Evolutionary conservation across 1,140 invertebrate genomes (phyloP).

Genomic region (Octopus sinensis): DNA sequence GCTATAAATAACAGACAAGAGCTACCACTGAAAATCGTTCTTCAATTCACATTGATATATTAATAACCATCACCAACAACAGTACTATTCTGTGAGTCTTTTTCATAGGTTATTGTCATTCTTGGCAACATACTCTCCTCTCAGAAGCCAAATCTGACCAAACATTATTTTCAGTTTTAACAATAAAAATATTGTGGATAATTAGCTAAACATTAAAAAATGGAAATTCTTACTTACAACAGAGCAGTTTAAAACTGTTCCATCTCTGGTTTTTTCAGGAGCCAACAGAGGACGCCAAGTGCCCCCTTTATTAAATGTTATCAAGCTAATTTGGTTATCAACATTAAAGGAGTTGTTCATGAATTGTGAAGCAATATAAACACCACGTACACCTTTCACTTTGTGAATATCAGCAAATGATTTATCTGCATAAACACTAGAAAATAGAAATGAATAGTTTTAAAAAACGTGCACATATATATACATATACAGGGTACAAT

Average conservation of each 20-base stretch:
- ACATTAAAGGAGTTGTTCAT: conserved; percentile 31
- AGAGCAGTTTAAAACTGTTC: conserved; percentile 16
- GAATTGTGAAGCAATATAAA: conserved; percentile 85
- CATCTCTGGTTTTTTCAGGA: conserved; percentile 26
- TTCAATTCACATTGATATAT: too few relatives aligned
- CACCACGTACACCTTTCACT: conserved; percentile 79
- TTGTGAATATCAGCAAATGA: conserved; percentile 86
- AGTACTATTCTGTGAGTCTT: too few relatives aligned
- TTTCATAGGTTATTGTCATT: too few relatives aligned
- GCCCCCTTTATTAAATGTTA: conserved; percentile 75
- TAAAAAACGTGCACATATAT: too few relatives aligned
- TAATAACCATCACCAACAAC: too few relatives aligned
- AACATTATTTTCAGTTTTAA: too few relatives aligned
- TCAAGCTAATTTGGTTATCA: conserved; percentile 65
- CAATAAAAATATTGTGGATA: too few relatives aligned
- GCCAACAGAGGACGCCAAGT: conserved; percentile 41
- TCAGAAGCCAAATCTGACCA: too few relatives aligned
- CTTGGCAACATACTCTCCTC: too few relatives aligned
- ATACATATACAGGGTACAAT: too few relatives aligned
- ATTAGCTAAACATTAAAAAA: background rate
- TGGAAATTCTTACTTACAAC: conserved; percentile 14
- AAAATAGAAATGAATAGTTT: background rate
- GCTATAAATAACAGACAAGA: too few relatives aligned
- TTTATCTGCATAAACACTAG: conserved; percentile 73
- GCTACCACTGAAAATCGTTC: too few relatives aligned